These are phyloP conservation scores for Maniola hyperantus DNA, from an alignment of 2,888 invertebrate genomes.

Conservation along the genomic window DNA sequence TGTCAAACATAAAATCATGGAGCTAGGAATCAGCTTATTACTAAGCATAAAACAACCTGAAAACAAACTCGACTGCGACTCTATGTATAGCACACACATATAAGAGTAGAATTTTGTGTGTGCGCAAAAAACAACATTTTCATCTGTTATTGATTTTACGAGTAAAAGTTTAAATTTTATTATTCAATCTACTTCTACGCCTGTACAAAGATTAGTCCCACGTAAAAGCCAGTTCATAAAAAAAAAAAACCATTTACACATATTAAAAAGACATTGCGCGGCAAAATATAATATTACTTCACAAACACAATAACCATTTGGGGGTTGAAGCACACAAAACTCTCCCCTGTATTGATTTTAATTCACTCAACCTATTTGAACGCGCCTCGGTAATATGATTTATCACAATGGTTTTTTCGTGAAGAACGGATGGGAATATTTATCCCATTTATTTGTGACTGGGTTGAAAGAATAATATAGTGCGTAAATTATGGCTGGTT, in stretches of 20 bases:
- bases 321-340: conserved; percentile 16
- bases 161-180: too few species aligned
- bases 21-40: too few species aligned
- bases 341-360: conserved; percentile 24
- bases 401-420: conserved; percentile 20
- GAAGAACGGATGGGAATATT: not conserved
- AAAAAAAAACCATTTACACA: conserved; percentile 1
- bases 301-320: conserved; percentile 18
- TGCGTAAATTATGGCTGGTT: not conserved
- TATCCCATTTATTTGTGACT: conserved; percentile 7
- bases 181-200: too few species aligned
- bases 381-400: conserved; percentile 23
- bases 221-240: not conserved
- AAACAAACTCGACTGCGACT: too few species aligned
- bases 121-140: too few species aligned
- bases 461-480: conserved; percentile 3
- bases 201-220: not conserved
- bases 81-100: too few species aligned
- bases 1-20: too few species aligned
- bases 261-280: not conserved
- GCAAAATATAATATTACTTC: not conserved
- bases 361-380: conserved; percentile 26
- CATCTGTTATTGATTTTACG: too few species aligned
- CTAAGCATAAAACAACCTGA: too few species aligned
- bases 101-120: too few species aligned